Evolutionary conservation across 2,888 invertebrate genomes (phyloP), one percentile per base, ranked within the genome.

Genomic region (Escarpia spicata): DNA sequence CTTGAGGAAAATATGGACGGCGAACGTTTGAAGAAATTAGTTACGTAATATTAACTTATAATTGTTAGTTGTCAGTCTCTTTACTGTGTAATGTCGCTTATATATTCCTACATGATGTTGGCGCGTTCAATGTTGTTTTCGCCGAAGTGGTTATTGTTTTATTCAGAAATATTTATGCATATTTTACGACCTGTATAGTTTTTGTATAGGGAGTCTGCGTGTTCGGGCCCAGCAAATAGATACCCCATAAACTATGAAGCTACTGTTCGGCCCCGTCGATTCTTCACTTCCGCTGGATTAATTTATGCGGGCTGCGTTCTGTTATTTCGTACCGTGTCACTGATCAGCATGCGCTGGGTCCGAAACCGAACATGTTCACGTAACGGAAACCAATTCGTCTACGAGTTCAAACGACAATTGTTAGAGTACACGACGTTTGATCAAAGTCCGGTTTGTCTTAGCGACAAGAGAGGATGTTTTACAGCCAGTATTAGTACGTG

Each of bases 401-500:
- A n/a, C 75, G n/a, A 75, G 75, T 75, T 75, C 75, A 75, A 75
- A 75, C 75, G 75, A 75, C 75, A 75, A 26, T 26, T 75, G n/a
- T 75, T 26, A n/a, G 3, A 75, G 75, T 75, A 75, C 75, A 75
- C 75, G 75, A 26, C 26, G 75, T 75, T 75, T 75, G 75, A 75
- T 75, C 75, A 75, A 75, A 75, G 75, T 75, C 75, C 75, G n/a
- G 75, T 75, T 75, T 75, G 75, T 75, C 75, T 75, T 75, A 75
- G 75, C 75, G 75, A 75, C 75, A 75, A 19, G n/a, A 75, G 75
- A 75, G 75, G 75, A 75, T 75, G 75, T 75, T 75, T 75, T 75
- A 75, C 26, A 75, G 19, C 75, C 75, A 75, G 19, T 75, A 75
- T 75, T 75, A 75, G 75, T 75, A 75, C 75, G 75, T 75, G 75